Evolutionary conservation across 2,797 vertebrate species (phyloP), one percentile per base, ranked within the genome.

Genomic region (Sebastes flavidus): DNA sequence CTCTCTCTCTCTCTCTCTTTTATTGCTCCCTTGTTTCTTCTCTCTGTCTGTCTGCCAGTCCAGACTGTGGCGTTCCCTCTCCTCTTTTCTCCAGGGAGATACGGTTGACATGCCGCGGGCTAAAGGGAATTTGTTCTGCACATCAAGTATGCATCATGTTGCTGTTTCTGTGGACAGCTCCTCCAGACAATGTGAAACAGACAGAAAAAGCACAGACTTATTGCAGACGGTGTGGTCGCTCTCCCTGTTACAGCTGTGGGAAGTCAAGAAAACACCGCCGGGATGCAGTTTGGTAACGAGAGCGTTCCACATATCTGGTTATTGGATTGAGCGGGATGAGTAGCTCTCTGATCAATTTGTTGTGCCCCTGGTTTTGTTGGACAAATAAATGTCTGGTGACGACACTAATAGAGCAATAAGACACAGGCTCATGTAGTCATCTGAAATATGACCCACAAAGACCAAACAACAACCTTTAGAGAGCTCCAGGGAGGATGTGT

Each of bases 91-190:
- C 80, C 67, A 8, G 89, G 83, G 90, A 88, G 80, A 81, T 80
- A 16, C 11, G 80, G 71, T 73, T 84, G 87, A 93, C 86, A 80
- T 77, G 80, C 86, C 24, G 65, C 61, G 0, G 87, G 87, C 87
- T 78, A 79, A 89, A 89, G 80, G 85, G 88, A 90, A 88, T 92
- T 90, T 89, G 87, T 91, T 90, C 77, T 65, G 83, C 82, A 82
- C 86, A 88, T 92, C 86, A 88, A 87, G 80, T 67, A 87, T 84
- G 89, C 87, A 79, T 88, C 82, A 66, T 87, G 87, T 80, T 66
- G 34, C 63, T 73, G 75, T 88, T 80, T 87, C 81, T 84, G 61
- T 78, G 75, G 84, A 89, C 81, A 69, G 76, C 63, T 66, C 42
- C 70, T 74, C 46, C 49, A n/a, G 60, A 85, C 83, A 78, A 77